Evolutionary conservation across 1,140 invertebrate genomes (phyloP).

Genomic region (Cotesia typhae): DNA sequence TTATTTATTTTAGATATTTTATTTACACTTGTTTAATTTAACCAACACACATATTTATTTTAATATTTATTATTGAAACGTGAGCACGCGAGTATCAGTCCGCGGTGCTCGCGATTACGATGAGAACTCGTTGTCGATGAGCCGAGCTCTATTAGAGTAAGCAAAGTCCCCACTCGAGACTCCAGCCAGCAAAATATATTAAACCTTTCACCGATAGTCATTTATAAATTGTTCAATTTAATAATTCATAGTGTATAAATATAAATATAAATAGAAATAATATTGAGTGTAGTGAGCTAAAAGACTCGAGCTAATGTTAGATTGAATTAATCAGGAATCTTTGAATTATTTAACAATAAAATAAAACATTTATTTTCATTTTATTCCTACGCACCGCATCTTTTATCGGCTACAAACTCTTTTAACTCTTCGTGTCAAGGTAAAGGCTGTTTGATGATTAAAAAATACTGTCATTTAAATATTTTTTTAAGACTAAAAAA

Average conservation of each 20-base stretch:
- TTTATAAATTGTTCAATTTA: neutral
- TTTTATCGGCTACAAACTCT: too few relatives aligned
- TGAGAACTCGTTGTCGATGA: slow-evolving; percentile 14
- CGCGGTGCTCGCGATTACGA: slow-evolving; percentile 4
- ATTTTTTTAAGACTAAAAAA: too few relatives aligned
- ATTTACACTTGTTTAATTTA: too few relatives aligned
- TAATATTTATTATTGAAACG: neutral
- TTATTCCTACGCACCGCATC: too few relatives aligned
- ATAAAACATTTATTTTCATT: too few relatives aligned
- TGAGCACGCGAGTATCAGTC: neutral
- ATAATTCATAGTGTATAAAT: slow-evolving; percentile 6
- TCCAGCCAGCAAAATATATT: neutral
- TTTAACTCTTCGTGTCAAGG: too few relatives aligned
- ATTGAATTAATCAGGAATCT: neutral
- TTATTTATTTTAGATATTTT: neutral
- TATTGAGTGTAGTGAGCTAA: neutral
- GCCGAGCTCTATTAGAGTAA: neutral
- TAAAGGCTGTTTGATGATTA: neutral
- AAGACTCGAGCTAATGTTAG: neutral
- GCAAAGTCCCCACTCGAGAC: slow-evolving; percentile 11
- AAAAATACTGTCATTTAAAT: too few relatives aligned
- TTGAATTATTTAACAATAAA: neutral
- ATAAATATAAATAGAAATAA: neutral
- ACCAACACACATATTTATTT: too few relatives aligned
- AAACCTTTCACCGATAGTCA: slow-evolving; percentile 15